Base-by-base conservation (phyloP, 2,113 vertebrate genomes). In the Calonectris borealis region DNA sequence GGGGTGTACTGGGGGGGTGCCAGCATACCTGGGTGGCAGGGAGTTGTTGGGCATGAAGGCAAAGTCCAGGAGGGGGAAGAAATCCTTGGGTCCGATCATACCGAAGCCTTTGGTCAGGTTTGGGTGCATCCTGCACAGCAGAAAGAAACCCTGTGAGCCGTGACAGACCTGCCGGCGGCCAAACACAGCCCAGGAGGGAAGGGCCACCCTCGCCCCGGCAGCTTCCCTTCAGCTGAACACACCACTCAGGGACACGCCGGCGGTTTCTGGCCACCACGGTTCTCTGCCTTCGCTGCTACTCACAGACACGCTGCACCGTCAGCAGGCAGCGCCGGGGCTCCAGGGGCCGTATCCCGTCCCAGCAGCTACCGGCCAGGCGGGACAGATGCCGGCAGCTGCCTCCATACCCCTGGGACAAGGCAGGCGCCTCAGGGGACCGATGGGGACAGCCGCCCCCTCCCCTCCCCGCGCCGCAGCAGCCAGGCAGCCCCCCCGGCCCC, bases 1-100 rank as follows among this genome's bases (percentile, higher is more conserved):
- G 17, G 36, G 31, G 42, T 2, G 61, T 5, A 6, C 13, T 2
- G 14, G 4, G 18, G 31, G 40, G 13, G 36, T 17, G 4, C 9
- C 5, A 6, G 17, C 7, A 1, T 98, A 99, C 99, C 99, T 99
- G 93, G 98, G 58, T 1, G 99, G 96, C 61, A 99, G 98, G 0
- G 99, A 99, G 71, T 99, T 99, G 98, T 99, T 99, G 72, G 99
- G 99, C 99, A 99, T 99, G 97, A 98, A 99, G 88, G 99, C 99
- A 7, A 99, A 99, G 97, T 99, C 99, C 96, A 99, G 97, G 13
- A 99, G 97, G 5, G 99, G 99, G 93, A 99, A 99, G 91, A 99
- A 99, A 79, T 99, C 99, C 96, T 99, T 99, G 15, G 99, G 99
- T 34, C 99, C 99, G 55, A 99, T 98, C 97, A 99, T 99, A 9